A percentile compares a stretch with the other conserved stretches of the same genome.
phyloP scores from a whole-genome alignment of 2,888 invertebrate species.

The Saturnia pavonia region DNA sequence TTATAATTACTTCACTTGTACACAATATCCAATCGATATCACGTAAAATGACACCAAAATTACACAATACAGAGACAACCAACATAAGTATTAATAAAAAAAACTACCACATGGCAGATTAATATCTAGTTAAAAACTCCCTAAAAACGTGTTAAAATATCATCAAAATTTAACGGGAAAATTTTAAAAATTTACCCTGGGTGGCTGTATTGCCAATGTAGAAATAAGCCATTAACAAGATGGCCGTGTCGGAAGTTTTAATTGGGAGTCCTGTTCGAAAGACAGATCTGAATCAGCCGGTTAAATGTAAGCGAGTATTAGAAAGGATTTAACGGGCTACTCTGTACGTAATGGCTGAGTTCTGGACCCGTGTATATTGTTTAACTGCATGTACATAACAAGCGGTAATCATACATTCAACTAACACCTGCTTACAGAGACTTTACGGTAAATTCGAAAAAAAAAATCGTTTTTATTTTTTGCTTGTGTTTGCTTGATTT shows the following conservation, averaged over 20 bases:
- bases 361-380: background rate
- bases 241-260: slow-evolving; percentile 39
- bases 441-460: background rate
- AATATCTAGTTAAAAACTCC: too few relatives aligned
- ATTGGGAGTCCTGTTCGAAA: slow-evolving; percentile 35
- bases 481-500: background rate
- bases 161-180: too few relatives aligned
- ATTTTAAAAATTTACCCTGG: slow-evolving; percentile 20
- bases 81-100: too few relatives aligned
- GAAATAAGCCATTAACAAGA: slow-evolving; percentile 37
- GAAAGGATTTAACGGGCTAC: slow-evolving; percentile 2
- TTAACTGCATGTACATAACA: slow-evolving; percentile 2
- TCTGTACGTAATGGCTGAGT: slow-evolving; percentile 2
- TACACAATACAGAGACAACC: too few relatives aligned
- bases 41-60: too few relatives aligned
- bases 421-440: slow-evolving; percentile 10
- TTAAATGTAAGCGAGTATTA: background rate
- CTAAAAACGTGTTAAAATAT: too few relatives aligned
- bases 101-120: too few relatives aligned
- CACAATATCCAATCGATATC: too few relatives aligned
- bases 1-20: too few relatives aligned
- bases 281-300: background rate
- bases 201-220: slow-evolving; percentile 30
- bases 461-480: background rate
- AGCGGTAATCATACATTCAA: background rate